Evolutionary conservation across 2,797 vertebrate species (phyloP), one percentile per base, ranked within the genome.

Genomic region (Pachyuromys duprasi): DNA sequence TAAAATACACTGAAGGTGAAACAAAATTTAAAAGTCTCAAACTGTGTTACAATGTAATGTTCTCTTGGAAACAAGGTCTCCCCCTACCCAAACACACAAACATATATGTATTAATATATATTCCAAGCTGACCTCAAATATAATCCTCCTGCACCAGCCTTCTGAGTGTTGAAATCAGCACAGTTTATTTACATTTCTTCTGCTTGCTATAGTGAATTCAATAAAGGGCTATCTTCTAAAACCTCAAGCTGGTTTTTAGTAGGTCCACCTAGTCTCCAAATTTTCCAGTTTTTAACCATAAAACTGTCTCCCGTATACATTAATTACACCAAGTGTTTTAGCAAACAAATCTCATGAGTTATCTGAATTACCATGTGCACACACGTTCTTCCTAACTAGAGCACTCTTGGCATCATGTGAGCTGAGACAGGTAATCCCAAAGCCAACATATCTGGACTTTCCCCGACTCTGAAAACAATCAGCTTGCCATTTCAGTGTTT

Each of bases 221-320:
- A 87, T 53, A 79, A 94, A 33, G 87, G 79, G 13, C 20, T 4
- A 69, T 20, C 62, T 78, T 88, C 92, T 91, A 89, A 95, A 93
- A 82, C 28, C 39, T 83, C 39, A 83, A 26, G 26, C 67, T 36
- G 24, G 36, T 76, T 90, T 62, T 91, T 31, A 93, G 69, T 45
- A 69, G 28, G 3, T 83, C 31, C 69, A 83, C 11, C 18, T 39
- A 60, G 39, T 87, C 62, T 82, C 49, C 18, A 84, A 67, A 49
- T 31, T n/a, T 79, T 88, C 75, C 87, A 74, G 26, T 90, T 93
- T 65, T 91, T 86, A 95, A 89, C 39, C 45, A 67, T 84, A 53
- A 87, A 86, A 60, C 36, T 31, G 67, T 94, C 65, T 67, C 49
- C 55, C 92, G 11, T 55, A 75, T 90, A 91, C 36, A 74, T 79